These are phyloP conservation scores for Cyphomyrmex costatus DNA, from an alignment of 1,140 invertebrate species.

Conservation along the genomic window DNA sequence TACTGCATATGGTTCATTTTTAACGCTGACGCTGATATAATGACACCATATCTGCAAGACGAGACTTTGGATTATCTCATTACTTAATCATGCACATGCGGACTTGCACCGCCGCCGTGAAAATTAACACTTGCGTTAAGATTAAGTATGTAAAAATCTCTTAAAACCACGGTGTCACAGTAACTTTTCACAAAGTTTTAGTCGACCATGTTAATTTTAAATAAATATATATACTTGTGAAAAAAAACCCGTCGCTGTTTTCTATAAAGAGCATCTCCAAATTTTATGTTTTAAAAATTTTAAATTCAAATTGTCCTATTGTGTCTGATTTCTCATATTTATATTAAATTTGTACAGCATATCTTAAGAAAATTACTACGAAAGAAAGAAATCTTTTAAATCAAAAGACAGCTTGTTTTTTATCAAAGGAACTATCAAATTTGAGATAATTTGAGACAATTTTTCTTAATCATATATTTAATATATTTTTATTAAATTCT, in stretches of 20 bases:
- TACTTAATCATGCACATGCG: neutral
- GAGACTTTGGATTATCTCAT: neutral
- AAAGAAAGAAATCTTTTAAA: too few relatives aligned
- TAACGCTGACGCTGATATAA: slow-evolving; percentile 25
- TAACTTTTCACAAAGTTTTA: neutral
- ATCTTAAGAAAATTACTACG: too few relatives aligned
- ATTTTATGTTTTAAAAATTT: neutral
- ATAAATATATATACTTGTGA: neutral
- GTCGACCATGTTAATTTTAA: neutral
- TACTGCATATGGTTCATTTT: slow-evolving; percentile 4
- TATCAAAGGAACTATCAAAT: too few relatives aligned
- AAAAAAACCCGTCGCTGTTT: neutral
- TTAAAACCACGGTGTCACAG: neutral
- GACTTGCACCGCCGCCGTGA: neutral
- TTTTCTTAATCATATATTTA: too few relatives aligned
- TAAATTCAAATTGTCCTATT: too few relatives aligned
- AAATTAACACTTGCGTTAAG: slow-evolving; percentile 15
- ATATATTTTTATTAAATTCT: too few relatives aligned
- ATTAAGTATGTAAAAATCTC: neutral
- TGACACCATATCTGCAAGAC: neutral
- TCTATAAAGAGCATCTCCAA: neutral
- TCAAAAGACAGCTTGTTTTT: too few relatives aligned
- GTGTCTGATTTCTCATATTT: too few relatives aligned
- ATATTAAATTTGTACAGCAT: too few relatives aligned
- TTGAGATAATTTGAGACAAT: too few relatives aligned